phyloP scores from a whole-genome alignment of 1,140 invertebrate genomes.

The Drosophila ercepeae region DNA sequence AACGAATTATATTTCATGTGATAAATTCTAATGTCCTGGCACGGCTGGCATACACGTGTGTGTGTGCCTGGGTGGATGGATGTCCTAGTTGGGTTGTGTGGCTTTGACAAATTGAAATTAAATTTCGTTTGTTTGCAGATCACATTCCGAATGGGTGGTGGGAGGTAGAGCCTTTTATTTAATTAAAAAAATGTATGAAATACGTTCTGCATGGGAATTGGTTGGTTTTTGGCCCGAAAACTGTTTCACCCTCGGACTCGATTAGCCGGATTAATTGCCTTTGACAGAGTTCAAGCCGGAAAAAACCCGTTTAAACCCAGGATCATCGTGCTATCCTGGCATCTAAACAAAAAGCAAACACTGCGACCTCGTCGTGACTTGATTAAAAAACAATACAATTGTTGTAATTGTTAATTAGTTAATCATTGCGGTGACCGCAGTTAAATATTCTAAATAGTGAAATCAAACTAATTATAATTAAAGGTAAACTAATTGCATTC shows the following conservation, averaged over 20 bases:
- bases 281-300: slow-evolving; percentile 13
- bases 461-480: slow-evolving; percentile 74
- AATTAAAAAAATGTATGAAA: slow-evolving; percentile 53
- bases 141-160: slow-evolving; percentile 37
- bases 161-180: slow-evolving; percentile 39
- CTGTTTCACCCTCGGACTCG: slow-evolving; percentile 25
- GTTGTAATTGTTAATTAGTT: slow-evolving; percentile 60
- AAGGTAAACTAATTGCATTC: slow-evolving; percentile 65
- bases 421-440: slow-evolving; percentile 46
- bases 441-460: slow-evolving; percentile 49
- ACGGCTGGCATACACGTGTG: slow-evolving; percentile 15
- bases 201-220: slow-evolving; percentile 22
- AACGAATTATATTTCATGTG: slow-evolving; percentile 66
- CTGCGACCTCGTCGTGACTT: slow-evolving; percentile 11
- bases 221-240: slow-evolving; percentile 15
- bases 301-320: not conserved
- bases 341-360: not conserved
- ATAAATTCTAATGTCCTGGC: slow-evolving; percentile 66
- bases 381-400: slow-evolving; percentile 30
- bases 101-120: slow-evolving; percentile 66
- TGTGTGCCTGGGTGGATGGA: not conserved
- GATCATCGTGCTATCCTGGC: slow-evolving; percentile 5
- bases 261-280: slow-evolving; percentile 42
- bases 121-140: slow-evolving; percentile 59
- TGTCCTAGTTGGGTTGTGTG: slow-evolving; percentile 23